Conservation (phyloP, 1,140 invertebrate genomes). For the Stegodyphus mimosarum region DNA sequence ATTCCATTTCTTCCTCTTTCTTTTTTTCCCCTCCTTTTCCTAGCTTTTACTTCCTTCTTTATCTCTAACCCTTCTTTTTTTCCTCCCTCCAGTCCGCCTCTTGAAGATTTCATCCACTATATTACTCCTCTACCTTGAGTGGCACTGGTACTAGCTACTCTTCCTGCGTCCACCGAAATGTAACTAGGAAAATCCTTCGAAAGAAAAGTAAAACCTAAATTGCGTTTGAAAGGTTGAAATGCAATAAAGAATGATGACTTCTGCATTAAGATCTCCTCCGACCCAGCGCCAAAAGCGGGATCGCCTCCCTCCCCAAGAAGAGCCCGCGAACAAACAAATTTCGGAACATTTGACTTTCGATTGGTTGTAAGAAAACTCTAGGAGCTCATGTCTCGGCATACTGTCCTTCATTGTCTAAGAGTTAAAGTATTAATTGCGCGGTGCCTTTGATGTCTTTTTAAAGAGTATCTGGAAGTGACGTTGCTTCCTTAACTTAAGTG, state of each 20-base stretch:
- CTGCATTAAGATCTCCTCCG: conserved; percentile 11
- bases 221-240: conserved; percentile 39
- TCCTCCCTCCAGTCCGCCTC: conserved; percentile 3
- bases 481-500: background rate
- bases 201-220: conserved; percentile 27
- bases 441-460: conserved; percentile 31
- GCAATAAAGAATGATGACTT: conserved; percentile 33
- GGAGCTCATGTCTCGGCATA: background rate
- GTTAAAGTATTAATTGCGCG: conserved; percentile 54
- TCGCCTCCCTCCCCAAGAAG: background rate
- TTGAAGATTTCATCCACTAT: conserved; percentile 12
- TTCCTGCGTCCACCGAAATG: background rate
- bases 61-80: background rate
- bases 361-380: background rate
- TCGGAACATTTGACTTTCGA: conserved; percentile 14
- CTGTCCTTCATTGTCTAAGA: conserved; percentile 39
- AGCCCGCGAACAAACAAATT: conserved; percentile 30
- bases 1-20: background rate
- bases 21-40: background rate
- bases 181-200: background rate
- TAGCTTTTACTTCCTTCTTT: background rate
- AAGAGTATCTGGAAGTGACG: conserved; percentile 16
- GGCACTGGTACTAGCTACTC: background rate
- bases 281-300: background rate
- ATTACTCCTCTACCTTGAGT: conserved; percentile 20